Conservation (phyloP, 2,888 invertebrate genomes). For the Eudemis profundana region DNA sequence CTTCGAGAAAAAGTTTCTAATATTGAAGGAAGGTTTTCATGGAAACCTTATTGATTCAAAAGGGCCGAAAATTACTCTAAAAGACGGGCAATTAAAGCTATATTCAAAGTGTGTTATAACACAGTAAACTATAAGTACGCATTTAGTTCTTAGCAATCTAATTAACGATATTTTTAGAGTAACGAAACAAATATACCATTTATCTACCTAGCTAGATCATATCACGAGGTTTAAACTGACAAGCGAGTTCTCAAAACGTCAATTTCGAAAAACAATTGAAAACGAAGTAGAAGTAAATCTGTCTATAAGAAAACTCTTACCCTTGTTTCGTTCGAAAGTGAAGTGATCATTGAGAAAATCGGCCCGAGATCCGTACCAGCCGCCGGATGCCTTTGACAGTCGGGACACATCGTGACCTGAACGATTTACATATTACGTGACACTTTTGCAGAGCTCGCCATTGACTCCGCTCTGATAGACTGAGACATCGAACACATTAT, state of each 20-base stretch:
- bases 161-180: no score
- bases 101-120: no score
- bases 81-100: no score
- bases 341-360: constrained; percentile 75
- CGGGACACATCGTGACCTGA: constrained; percentile 81
- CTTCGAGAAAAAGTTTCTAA: no score
- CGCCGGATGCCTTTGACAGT: constrained; percentile 79
- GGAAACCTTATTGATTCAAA: no score
- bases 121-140: no score
- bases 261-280: constrained; percentile 20
- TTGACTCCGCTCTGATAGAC: constrained; percentile 80
- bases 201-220: no score
- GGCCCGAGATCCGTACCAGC: constrained; percentile 68
- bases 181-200: no score
- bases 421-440: constrained; percentile 85
- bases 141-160: no score
- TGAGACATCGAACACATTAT: constrained; percentile 80
- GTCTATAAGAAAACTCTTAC: constrained; percentile 59
- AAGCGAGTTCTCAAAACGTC: background rate
- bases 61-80: no score
- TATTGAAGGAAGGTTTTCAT: no score
- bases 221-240: no score
- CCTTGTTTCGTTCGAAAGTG: constrained; percentile 65
- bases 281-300: constrained; percentile 52
- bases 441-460: constrained; percentile 79